These are phyloP conservation scores for Isaurus tuberculatus DNA, from an alignment of 92 coral and sea anemone species.

Conservation along the genomic window DNA sequence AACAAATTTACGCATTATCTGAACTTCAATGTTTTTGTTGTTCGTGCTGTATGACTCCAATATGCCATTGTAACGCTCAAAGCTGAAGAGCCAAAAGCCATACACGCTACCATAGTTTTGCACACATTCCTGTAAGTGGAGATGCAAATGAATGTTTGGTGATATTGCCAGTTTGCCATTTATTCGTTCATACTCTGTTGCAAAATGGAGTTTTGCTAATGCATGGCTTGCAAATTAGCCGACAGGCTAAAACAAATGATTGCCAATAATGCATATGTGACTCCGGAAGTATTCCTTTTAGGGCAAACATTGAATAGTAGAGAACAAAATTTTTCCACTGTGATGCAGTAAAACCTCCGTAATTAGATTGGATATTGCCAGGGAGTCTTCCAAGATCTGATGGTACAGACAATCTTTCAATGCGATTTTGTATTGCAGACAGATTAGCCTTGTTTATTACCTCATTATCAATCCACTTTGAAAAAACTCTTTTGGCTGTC, in stretches of 20 bases:
- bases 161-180: constrained; percentile 35
- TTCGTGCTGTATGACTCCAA: constrained; percentile 31
- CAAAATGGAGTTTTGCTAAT: constrained; percentile 44
- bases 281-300: constrained; percentile 36
- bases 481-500: constrained; percentile 30
- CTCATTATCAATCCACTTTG: constrained; percentile 23
- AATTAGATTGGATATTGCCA: constrained; percentile 54
- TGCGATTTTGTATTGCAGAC: constrained; percentile 40
- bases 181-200: constrained; percentile 32
- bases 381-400: constrained; percentile 66
- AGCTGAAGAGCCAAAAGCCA: constrained; percentile 46
- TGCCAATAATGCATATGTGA: constrained; percentile 52
- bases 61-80: constrained; percentile 40
- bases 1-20: constrained; percentile 41
- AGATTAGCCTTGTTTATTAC: neutral
- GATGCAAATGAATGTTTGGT: constrained; percentile 49
- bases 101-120: constrained; percentile 44
- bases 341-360: constrained; percentile 66
- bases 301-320: constrained; percentile 41
- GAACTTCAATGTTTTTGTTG: constrained; percentile 6
- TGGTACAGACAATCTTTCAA: constrained; percentile 48
- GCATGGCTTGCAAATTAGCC: constrained; percentile 47
- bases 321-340: constrained; percentile 64
- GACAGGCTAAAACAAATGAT: constrained; percentile 51
- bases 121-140: constrained; percentile 36